phyloP scores from a whole-genome alignment of 2,888 invertebrate genomes.

The Eristalis intricaria region DNA sequence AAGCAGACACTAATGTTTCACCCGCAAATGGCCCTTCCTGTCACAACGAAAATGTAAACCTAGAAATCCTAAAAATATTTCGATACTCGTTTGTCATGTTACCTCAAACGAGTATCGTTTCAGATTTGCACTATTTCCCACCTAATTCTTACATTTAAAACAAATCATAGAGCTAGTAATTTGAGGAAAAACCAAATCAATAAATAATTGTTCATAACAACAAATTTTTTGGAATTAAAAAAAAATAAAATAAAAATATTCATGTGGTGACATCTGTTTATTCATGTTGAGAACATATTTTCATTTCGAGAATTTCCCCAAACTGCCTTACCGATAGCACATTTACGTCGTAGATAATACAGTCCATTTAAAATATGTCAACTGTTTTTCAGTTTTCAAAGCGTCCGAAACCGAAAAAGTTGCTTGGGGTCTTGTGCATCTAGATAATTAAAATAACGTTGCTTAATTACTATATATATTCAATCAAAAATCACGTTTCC shows the following conservation, averaged over 20 bases:
- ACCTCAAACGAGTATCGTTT: too few relatives aligned
- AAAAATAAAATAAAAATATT: background rate
- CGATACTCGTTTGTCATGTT: too few relatives aligned
- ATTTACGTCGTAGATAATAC: conserved; percentile 3
- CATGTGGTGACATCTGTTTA: background rate
- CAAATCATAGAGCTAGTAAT: too few relatives aligned
- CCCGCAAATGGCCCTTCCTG: too few relatives aligned
- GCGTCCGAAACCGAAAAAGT: conserved; percentile 18
- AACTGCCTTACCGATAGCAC: background rate
- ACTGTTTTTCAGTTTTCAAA: conserved; percentile 49
- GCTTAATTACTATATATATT: background rate
- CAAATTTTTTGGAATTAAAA: too few relatives aligned
- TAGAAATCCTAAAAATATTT: too few relatives aligned
- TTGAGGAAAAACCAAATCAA: too few relatives aligned
- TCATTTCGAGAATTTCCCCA: background rate
- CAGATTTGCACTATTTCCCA: too few relatives aligned
- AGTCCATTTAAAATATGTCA: conserved; percentile 51
- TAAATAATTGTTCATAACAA: too few relatives aligned
- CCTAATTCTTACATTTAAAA: too few relatives aligned
- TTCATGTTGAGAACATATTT: background rate
- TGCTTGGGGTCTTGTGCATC: background rate
- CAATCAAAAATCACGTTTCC: background rate
- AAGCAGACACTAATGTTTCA: too few relatives aligned
- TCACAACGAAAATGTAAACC: too few relatives aligned
- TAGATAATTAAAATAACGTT: background rate